Conservation (phyloP, 1,140 invertebrate species). For the Trachymyrmex cornetzi region DNA sequence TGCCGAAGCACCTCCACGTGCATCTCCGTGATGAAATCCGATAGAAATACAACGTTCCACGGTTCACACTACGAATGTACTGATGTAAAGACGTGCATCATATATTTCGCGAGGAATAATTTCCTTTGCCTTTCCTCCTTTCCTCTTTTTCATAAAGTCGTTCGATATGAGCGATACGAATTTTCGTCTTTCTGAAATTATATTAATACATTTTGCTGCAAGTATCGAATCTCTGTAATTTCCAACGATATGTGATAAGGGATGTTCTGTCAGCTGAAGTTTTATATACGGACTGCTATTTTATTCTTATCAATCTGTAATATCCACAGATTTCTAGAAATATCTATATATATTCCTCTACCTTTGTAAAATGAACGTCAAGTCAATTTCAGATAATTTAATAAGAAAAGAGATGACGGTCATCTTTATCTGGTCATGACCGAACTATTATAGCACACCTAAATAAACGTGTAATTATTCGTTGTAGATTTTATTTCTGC, state of each 20-base stretch:
- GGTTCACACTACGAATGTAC: neutral
- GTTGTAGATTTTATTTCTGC: too few relatives aligned
- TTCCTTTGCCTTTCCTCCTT: neutral
- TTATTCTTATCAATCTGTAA: constrained; percentile 20
- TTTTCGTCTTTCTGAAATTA: neutral
- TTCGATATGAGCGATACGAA: neutral
- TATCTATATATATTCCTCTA: too few relatives aligned
- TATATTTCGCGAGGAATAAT: constrained; percentile 25
- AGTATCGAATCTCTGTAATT: neutral
- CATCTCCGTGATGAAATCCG: constrained; percentile 27
- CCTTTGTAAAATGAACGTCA: too few relatives aligned
- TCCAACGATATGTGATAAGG: neutral
- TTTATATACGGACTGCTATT: neutral
- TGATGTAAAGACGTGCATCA: neutral
- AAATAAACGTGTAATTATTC: too few relatives aligned
- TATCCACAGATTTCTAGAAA: too few relatives aligned
- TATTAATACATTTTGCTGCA: neutral
- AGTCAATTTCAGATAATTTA: too few relatives aligned
- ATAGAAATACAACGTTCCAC: constrained; percentile 47
- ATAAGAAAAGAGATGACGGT: too few relatives aligned
- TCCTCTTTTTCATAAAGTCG: neutral
- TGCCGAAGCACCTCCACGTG: constrained; percentile 12
- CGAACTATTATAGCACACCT: too few relatives aligned
- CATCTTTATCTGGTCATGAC: too few relatives aligned
- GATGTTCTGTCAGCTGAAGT: neutral